Percentiles rank a stretch among this genome's conserved stretches.
phyloP scores from a whole-genome alignment of 2,888 invertebrate species.

The Spicauda simplicius region DNA sequence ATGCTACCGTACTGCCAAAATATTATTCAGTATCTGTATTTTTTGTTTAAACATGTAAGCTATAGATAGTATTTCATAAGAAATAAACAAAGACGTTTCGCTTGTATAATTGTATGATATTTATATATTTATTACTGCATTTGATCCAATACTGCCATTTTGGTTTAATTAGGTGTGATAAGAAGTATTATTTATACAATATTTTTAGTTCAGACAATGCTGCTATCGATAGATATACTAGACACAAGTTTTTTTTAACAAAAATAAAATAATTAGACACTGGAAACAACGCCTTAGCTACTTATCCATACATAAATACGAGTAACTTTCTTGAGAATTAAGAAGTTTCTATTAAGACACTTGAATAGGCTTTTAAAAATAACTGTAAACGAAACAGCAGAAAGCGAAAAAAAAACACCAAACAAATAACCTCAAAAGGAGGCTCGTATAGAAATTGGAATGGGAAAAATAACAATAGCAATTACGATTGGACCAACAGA shows the following conservation, averaged over 20 bases:
- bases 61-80: conserved; percentile 1
- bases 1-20: conserved; percentile 33
- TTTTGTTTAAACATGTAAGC: conserved; percentile 10
- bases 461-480: conserved; percentile 36
- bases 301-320: neutral
- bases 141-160: conserved; percentile 29
- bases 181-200: conserved; percentile 9
- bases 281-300: conserved; percentile 14
- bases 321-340: neutral
- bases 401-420: conserved; percentile 4
- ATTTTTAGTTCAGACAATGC: neutral
- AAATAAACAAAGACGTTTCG: neutral
- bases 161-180: conserved; percentile 10
- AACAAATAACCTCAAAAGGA: conserved; percentile 25
- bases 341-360: neutral
- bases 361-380: neutral
- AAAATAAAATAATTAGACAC: neutral
- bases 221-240: neutral
- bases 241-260: neutral
- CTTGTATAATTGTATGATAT: conserved; percentile 21
- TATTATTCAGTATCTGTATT: conserved; percentile 12
- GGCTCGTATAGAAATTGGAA: conserved; percentile 19
- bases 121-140: conserved; percentile 16
- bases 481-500: conserved; percentile 41
- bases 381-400: neutral